These are phyloP conservation scores for Synergus umbraculus DNA, from an alignment of 2,888 invertebrate species.

Conservation along the genomic window DNA sequence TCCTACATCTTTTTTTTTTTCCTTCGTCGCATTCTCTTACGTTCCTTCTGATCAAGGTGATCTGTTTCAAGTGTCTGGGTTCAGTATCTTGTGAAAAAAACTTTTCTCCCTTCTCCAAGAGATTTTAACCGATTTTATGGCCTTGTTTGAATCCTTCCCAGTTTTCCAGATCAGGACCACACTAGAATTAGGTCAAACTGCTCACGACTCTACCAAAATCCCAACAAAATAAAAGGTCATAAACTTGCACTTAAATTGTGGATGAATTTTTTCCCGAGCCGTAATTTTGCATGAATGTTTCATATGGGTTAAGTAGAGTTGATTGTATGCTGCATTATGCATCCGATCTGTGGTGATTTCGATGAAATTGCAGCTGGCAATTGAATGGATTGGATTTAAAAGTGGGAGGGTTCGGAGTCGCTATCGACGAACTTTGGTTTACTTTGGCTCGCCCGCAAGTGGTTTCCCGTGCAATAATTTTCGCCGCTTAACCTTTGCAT, in stretches of 20 bases:
- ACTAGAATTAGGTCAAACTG: too few relatives aligned
- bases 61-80: not conserved
- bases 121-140: too few relatives aligned
- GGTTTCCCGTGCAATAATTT: constrained; percentile 36
- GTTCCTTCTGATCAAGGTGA: constrained; percentile 4
- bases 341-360: constrained; percentile 25
- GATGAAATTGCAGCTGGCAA: constrained; percentile 36
- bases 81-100: not conserved
- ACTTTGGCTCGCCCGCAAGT: constrained; percentile 33
- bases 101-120: too few relatives aligned
- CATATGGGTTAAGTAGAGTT: not conserved
- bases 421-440: constrained; percentile 34
- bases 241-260: too few relatives aligned
- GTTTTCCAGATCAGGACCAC: too few relatives aligned
- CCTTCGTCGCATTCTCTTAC: not conserved
- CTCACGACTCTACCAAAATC: too few relatives aligned
- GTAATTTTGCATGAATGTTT: not conserved
- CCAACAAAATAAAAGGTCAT: too few relatives aligned
- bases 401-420: constrained; percentile 23
- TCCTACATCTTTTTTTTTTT: not conserved
- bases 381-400: constrained; percentile 19
- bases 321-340: constrained; percentile 20
- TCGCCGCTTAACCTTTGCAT: constrained; percentile 39
- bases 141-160: too few relatives aligned
- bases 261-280: not conserved